Conservation (phyloP, 2,888 invertebrate species). For the Sinopyrophorus schimmeli region DNA sequence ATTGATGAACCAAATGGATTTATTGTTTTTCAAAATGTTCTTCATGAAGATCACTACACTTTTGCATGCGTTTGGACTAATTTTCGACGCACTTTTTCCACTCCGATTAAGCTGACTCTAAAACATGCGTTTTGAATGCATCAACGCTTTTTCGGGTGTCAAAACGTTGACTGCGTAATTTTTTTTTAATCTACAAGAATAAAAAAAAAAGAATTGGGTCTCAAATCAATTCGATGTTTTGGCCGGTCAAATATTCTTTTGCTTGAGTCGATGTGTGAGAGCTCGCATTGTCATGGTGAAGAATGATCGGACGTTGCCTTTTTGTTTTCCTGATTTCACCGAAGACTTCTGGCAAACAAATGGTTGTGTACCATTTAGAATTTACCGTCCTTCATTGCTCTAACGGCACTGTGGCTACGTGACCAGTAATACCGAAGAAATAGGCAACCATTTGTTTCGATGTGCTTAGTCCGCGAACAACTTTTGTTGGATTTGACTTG, state of each 20-base stretch:
- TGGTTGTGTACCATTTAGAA: slow-evolving; percentile 40
- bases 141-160: slow-evolving; percentile 36
- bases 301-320: slow-evolving; percentile 19
- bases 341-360: slow-evolving; percentile 36
- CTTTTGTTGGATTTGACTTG: slow-evolving; percentile 37
- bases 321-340: slow-evolving; percentile 41
- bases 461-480: slow-evolving; percentile 35
- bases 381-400: slow-evolving; percentile 33
- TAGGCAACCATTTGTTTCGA: slow-evolving; percentile 42
- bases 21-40: slow-evolving; percentile 30
- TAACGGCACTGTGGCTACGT: slow-evolving; percentile 32
- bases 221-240: slow-evolving; percentile 29
- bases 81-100: slow-evolving; percentile 37
- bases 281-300: slow-evolving; percentile 32
- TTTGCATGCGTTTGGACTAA: slow-evolving; percentile 38
- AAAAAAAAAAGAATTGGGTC: slow-evolving; percentile 38
- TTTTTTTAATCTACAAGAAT: slow-evolving; percentile 35
- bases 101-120: slow-evolving; percentile 31
- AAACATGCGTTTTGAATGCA: slow-evolving; percentile 37
- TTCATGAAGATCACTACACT: slow-evolving; percentile 35
- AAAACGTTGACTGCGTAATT: slow-evolving; percentile 36
- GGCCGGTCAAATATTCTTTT: no score
- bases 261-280: slow-evolving; percentile 28
- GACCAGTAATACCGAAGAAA: slow-evolving; percentile 35
- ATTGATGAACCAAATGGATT: no score